Percentiles rank a stretch among this genome's conserved stretches.
phyloP scores from a whole-genome alignment of 2,797 vertebrate species.

The Vultur gryphus region DNA sequence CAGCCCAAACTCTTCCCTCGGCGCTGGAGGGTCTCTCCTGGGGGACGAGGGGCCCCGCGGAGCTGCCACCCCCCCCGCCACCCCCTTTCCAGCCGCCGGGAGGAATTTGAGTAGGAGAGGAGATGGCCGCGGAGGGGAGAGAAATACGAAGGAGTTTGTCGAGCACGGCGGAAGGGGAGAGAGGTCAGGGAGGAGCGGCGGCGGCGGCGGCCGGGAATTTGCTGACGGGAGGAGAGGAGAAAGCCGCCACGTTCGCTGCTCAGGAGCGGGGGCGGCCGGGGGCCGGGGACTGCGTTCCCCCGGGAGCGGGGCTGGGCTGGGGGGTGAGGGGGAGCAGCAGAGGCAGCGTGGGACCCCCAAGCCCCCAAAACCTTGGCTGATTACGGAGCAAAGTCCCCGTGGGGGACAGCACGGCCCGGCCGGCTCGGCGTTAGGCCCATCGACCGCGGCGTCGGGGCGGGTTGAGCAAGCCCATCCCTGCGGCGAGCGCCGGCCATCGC shows the following conservation, averaged over 20 bases:
- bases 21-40: not conserved
- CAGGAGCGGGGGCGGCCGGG: rapidly evolving
- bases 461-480: not conserved
- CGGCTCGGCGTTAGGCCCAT: not conserved
- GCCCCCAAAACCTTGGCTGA: not conserved
- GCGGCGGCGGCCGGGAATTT: constrained; percentile 4
- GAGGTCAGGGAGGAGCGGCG: not conserved
- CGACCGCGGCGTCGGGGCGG: rapidly evolving
- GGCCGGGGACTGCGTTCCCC: not conserved
- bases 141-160: constrained; percentile 11
- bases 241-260: not conserved
- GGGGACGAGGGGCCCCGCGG: not conserved
- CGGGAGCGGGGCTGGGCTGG: not conserved
- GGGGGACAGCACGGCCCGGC: not conserved
- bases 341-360: not conserved
- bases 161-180: not conserved
- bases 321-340: not conserved
- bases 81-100: rapidly evolving
- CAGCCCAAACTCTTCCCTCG: not conserved
- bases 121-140: not conserved
- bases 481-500: rapidly evolving
- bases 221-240: not conserved
- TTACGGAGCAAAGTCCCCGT: rapidly evolving
- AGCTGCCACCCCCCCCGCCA: not conserved
- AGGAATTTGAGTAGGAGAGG: not conserved